Evolutionary conservation across 1,140 invertebrate species (phyloP), one percentile per base, ranked within the genome.

Genomic region (Drosophila nasuta): DNA sequence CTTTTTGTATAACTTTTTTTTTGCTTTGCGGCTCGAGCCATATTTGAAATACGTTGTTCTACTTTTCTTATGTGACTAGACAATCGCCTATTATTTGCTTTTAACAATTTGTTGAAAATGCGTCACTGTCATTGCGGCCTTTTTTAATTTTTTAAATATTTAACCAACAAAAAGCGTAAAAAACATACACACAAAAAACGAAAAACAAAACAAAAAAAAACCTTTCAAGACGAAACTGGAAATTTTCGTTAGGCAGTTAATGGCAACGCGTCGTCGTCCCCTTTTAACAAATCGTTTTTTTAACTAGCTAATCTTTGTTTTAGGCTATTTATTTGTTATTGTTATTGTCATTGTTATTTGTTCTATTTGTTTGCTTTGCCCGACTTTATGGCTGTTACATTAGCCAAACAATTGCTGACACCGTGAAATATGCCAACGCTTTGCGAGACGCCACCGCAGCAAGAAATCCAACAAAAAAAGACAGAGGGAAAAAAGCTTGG

Each of bases 21-120:
- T 41, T 68, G 59, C n/a, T n/a, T 60, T 66, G 60, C 56, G 33
- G 65, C 17, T 71, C 60, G 56, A 38, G 63, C 72, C 68, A 72
- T 82, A 77, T 62, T 67, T 78, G 80, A 82, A 82, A 74, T 70
- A 75, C 72, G 85, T 67, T 88, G 83, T 88, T 88, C 83, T 88
- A 88, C 83, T 83, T 88, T 86, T 82, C 49, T 45, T 62, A 57
- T 65, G 49, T 74, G 71, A 46, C 49, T 62, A 80, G 81, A 60
- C 80, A 77, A 78, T 62, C 54, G 57, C 67, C 43, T 79, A 65
- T 88, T 88, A 69, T 86, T 86, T 87, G 73, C 69, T 87, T 25
- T 87, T 87, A 89, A 81, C 83, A 89, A 83, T 83, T 89, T 77
- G 83, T 83, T 60, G 63, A 71, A 77, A 83, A 67, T 89, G 83